Conservation (phyloP, 2,888 invertebrate species). For the Phaonia tiefii region DNA sequence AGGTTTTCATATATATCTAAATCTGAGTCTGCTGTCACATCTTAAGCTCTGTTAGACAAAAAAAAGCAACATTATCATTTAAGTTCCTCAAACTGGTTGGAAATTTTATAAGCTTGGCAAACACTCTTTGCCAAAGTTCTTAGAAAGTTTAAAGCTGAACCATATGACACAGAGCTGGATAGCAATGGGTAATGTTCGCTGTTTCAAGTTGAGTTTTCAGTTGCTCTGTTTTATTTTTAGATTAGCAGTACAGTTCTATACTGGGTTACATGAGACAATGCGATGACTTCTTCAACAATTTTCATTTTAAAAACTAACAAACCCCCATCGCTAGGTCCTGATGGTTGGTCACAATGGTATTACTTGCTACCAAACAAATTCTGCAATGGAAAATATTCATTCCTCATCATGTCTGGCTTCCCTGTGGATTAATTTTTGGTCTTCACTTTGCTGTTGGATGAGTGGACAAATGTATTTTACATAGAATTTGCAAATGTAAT, state of each 20-base stretch:
- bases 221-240: too few species aligned
- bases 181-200: too few species aligned
- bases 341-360: background rate
- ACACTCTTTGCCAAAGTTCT: conserved; percentile 55
- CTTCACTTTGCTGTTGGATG: background rate
- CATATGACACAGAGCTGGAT: too few species aligned
- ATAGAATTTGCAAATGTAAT: conserved; percentile 9
- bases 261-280: conserved; percentile 14
- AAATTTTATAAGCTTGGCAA: conserved; percentile 46
- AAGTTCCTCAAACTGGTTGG: conserved; percentile 35
- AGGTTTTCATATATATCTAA: conserved; percentile 1
- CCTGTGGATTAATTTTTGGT: too few species aligned
- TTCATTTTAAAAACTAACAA: conserved; percentile 37
- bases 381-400: background rate
- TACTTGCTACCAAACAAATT: background rate
- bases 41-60: conserved; percentile 25
- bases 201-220: background rate
- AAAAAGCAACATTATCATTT: conserved; percentile 39
- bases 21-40: conserved; percentile 26
- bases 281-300: conserved; percentile 41
- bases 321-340: background rate
- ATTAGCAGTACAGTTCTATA: too few species aligned
- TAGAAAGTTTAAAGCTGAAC: conserved; percentile 45
- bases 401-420: too few species aligned
- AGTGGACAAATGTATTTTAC: background rate